These are phyloP conservation scores for Herminia tarsipennalis DNA, from an alignment of 2,888 invertebrate genomes.

Conservation along the genomic window DNA sequence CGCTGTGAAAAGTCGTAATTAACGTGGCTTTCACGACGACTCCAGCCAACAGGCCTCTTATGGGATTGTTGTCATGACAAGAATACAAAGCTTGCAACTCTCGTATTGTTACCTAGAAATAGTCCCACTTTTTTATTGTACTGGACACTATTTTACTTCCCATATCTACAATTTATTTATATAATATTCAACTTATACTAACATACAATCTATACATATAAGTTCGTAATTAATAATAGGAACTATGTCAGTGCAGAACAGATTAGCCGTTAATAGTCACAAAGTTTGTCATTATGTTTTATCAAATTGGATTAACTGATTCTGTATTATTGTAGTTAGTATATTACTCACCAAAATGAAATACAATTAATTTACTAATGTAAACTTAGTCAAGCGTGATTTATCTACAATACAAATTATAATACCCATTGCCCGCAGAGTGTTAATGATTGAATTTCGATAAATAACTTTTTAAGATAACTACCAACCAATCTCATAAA, in stretches of 20 bases:
- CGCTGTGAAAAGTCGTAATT: slow-evolving; percentile 68
- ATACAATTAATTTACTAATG: not conserved
- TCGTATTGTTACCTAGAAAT: slow-evolving; percentile 53
- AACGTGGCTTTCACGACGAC: slow-evolving; percentile 66
- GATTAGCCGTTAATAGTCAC: slow-evolving; percentile 25
- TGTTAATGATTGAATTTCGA: too few species aligned
- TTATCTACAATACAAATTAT: too few species aligned
- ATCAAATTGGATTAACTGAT: slow-evolving; percentile 26
- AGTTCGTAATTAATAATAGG: too few species aligned
- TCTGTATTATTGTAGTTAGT: slow-evolving; percentile 13
- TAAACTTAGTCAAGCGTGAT: too few species aligned
- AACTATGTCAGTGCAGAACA: slow-evolving; percentile 12
- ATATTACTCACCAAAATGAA: not conserved
- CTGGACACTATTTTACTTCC: too few species aligned
- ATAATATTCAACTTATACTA: too few species aligned
- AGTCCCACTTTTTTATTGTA: slow-evolving; percentile 14
- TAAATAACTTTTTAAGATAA: too few species aligned
- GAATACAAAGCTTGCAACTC: slow-evolving; percentile 53
- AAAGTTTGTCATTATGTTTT: slow-evolving; percentile 25
- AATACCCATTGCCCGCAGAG: too few species aligned
- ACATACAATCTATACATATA: too few species aligned
- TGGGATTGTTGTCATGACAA: slow-evolving; percentile 60
- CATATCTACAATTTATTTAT: too few species aligned
- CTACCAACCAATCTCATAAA: too few species aligned
- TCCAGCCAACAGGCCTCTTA: slow-evolving; percentile 55